These are phyloP conservation scores for Epizoanthus ramosus DNA, from an alignment of 92 coral and sea anemone genomes.

Conservation along the genomic window DNA sequence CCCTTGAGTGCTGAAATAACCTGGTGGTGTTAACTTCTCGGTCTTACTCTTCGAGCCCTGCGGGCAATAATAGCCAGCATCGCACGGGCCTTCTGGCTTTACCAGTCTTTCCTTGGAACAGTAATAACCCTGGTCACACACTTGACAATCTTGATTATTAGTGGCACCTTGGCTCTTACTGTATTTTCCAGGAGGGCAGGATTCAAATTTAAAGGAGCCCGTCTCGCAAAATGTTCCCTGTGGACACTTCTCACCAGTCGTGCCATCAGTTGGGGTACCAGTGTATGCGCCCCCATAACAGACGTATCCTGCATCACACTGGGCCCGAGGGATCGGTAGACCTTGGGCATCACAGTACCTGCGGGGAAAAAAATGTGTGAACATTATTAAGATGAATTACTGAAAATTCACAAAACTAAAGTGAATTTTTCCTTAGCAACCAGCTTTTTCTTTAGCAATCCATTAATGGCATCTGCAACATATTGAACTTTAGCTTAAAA, in stretches of 20 bases:
- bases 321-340: conserved; percentile 90
- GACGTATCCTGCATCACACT: conserved; percentile 93
- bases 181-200: conserved; percentile 93
- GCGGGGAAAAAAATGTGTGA: background rate
- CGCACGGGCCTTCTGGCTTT: conserved; percentile 94
- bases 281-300: conserved; percentile 95
- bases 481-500: too few species aligned
- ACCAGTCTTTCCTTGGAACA: conserved; percentile 79
- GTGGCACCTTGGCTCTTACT: conserved; percentile 97
- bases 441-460: too few species aligned
- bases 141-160: conserved; percentile 90
- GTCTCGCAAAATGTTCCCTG: conserved; percentile 89
- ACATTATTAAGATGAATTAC: background rate
- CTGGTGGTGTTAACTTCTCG: conserved; percentile 78
- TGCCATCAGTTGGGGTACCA: conserved; percentile 90
- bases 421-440: too few species aligned
- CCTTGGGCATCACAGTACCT: conserved; percentile 99
- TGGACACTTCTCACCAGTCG: conserved; percentile 93
- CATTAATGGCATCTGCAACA: too few species aligned
- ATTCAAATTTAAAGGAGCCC: conserved; percentile 87
- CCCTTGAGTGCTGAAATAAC: conserved; percentile 85
- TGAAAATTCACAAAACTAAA: background rate
- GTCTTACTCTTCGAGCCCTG: conserved; percentile 84
- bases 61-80: conserved; percentile 88
- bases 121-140: conserved; percentile 92